Conservation (phyloP, 2,888 invertebrate species). For the Drosophila multiciliata region DNA sequence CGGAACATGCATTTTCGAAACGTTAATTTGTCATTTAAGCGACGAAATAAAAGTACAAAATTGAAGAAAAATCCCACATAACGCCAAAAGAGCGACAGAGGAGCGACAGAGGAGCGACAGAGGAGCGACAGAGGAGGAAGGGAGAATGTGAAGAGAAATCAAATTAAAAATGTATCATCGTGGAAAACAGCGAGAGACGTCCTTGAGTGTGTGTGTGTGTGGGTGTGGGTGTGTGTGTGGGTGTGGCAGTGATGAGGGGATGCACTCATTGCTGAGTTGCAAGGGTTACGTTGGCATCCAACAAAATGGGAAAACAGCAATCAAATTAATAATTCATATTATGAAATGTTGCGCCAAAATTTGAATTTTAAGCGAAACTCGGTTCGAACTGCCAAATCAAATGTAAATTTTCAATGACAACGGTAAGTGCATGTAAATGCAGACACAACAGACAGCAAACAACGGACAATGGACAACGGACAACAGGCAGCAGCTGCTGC, state of each 20-base stretch:
- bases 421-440: constrained; percentile 81
- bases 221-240: background rate
- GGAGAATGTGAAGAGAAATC: constrained; percentile 57
- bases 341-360: constrained; percentile 57
- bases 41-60: constrained; percentile 9
- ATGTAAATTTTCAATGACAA: constrained; percentile 79
- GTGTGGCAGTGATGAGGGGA: background rate
- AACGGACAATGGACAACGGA: constrained; percentile 11
- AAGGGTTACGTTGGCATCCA: constrained; percentile 18
- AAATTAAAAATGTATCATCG: constrained; percentile 79
- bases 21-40: constrained; percentile 78
- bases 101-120: background rate
- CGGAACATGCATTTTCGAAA: constrained; percentile 70
- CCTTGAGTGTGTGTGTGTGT: background rate
- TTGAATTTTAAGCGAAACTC: constrained; percentile 20
- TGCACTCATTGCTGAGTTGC: background rate
- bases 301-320: constrained; percentile 49
- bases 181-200: constrained; percentile 35
- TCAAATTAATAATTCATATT: constrained; percentile 79
- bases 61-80: background rate
- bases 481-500: constrained; percentile 1
- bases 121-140: background rate
- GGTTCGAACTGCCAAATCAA: constrained; percentile 44
- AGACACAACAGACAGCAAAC: constrained; percentile 28
- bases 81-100: background rate